phyloP scores from a whole-genome alignment of 1,140 invertebrate genomes.

The Caerostris extrusa region DNA sequence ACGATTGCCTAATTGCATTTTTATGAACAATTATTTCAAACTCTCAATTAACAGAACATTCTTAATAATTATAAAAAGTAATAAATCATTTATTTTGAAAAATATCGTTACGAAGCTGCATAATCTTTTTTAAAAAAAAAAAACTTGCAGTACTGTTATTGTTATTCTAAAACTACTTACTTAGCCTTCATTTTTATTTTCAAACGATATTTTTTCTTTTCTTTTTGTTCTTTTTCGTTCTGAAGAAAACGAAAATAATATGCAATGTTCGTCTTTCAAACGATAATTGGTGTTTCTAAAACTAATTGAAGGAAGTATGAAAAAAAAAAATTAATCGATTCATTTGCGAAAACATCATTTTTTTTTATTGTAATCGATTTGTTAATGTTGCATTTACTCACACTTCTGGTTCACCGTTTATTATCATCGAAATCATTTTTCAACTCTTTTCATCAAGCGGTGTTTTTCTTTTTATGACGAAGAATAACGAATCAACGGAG shows the following conservation, averaged over 20 bases:
- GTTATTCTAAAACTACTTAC: no score
- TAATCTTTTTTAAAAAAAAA: no score
- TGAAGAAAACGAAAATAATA: background rate
- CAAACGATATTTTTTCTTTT: background rate
- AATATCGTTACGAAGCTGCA: no score
- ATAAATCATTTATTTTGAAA: no score
- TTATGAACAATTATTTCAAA: no score
- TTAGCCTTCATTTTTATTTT: no score
- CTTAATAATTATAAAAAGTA: no score
- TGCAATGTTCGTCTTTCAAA: background rate
- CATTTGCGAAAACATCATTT: background rate
- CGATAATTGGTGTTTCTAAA: background rate
- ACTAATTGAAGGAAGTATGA: background rate
- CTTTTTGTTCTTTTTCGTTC: background rate
- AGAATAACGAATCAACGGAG: conserved; percentile 15
- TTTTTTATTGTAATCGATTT: background rate
- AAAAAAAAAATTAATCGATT: conserved; percentile 13
- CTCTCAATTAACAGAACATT: no score
- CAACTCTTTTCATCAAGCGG: background rate
- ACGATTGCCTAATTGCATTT: no score
- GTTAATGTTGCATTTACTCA: background rate
- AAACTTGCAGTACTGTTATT: no score
- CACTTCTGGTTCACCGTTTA: conserved; percentile 12
- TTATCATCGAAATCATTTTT: conserved; percentile 28
- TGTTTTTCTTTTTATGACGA: background rate